Percentiles rank a stretch among this genome's conserved stretches.
Conservation (phyloP, 2,797 vertebrate species). For the Kryptopterus vitreolus region DNA sequence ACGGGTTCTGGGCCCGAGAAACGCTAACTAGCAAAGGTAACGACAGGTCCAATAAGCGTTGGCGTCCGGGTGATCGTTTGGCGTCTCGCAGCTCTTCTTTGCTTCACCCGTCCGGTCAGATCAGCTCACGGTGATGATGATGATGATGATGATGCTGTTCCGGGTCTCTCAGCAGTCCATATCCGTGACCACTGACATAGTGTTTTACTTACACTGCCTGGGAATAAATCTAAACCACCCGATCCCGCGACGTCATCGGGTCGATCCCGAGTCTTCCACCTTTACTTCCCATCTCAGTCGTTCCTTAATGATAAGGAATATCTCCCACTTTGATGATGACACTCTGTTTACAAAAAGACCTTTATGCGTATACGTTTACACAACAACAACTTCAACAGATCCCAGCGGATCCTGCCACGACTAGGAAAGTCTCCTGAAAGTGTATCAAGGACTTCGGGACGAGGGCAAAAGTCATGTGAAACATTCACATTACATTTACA, state of each 20-base stretch:
- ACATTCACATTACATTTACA: too few species aligned
- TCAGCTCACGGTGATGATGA: slow-evolving; percentile 14
- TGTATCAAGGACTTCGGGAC: too few species aligned
- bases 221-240: neutral
- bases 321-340: too few species aligned
- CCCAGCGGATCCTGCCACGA: too few species aligned
- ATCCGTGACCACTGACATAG: neutral
- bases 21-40: slow-evolving; percentile 68
- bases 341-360: too few species aligned
- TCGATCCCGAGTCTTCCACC: neutral
- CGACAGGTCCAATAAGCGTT: slow-evolving; percentile 66
- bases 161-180: neutral
- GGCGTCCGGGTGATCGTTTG: slow-evolving; percentile 62
- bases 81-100: slow-evolving; percentile 51
- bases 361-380: too few species aligned
- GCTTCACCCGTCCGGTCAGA: slow-evolving; percentile 37
- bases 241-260: neutral
- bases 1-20: slow-evolving; percentile 56
- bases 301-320: too few species aligned
- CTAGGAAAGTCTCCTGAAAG: too few species aligned
- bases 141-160: neutral
- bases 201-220: too few species aligned
- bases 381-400: too few species aligned
- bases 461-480: too few species aligned
- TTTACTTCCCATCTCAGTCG: too few species aligned